These are phyloP conservation scores for Halictus rubicundus DNA, from an alignment of 1,140 invertebrate genomes.

Conservation along the genomic window DNA sequence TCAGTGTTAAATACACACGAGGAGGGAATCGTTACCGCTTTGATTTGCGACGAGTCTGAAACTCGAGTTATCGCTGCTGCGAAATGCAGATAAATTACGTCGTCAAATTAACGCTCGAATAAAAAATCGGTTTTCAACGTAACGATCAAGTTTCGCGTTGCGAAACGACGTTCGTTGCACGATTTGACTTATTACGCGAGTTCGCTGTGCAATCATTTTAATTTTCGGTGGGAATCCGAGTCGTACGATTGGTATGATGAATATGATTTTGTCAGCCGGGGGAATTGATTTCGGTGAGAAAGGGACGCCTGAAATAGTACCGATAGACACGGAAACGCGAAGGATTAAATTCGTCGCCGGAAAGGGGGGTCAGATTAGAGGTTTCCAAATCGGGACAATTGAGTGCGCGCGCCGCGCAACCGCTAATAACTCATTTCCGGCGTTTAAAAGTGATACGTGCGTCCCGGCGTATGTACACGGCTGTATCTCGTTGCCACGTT, in stretches of 20 bases:
- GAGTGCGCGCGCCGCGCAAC: conserved; percentile 47
- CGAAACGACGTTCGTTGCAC: too few species aligned
- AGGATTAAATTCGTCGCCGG: conserved; percentile 48
- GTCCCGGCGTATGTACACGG: conserved; percentile 38
- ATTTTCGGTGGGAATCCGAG: background rate
- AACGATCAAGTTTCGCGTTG: too few species aligned
- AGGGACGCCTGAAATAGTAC: conserved; percentile 8
- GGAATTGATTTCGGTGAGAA: conserved; percentile 20
- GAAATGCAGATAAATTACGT: too few species aligned
- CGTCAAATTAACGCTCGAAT: too few species aligned
- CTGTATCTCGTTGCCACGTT: conserved; percentile 62
- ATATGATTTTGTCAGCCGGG: conserved; percentile 1
- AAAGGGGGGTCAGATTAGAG: conserved; percentile 49
- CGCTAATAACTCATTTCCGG: conserved; percentile 65
- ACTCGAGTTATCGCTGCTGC: too few species aligned
- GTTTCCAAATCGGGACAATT: conserved; percentile 67
- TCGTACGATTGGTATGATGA: background rate
- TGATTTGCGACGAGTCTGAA: too few species aligned
- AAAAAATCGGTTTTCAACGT: too few species aligned
- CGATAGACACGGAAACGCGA: conserved; percentile 42
- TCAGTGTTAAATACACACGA: too few species aligned
- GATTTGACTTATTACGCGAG: background rate
- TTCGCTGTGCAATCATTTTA: background rate
- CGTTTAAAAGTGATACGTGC: conserved; percentile 59
- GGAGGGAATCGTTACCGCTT: too few species aligned